phyloP scores from a whole-genome alignment of 2,797 vertebrate species.

The Erpetoichthys calabaricus region DNA sequence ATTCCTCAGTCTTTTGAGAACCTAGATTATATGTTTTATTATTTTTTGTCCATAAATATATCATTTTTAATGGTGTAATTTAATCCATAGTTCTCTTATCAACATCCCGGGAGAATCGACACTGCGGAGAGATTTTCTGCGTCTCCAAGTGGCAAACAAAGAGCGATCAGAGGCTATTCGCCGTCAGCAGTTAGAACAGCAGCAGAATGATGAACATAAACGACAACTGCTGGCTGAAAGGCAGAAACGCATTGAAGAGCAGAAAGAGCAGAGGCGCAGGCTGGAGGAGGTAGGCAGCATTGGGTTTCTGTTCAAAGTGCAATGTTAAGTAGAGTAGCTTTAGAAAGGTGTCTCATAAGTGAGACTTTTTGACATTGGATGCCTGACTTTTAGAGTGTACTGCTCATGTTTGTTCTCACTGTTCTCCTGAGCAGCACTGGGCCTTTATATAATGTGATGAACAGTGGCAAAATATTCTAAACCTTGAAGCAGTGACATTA shows the following conservation, averaged over 20 bases:
- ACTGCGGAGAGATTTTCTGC: constrained; percentile 82
- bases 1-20: no score
- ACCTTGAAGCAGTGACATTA: no score
- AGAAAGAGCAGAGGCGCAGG: constrained; percentile 86
- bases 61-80: no score
- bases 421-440: no score
- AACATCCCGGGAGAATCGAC: constrained; percentile 94
- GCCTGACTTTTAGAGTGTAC: neutral
- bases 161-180: constrained; percentile 87
- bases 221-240: constrained; percentile 85
- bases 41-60: no score
- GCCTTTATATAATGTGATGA: constrained; percentile 1
- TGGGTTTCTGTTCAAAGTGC: neutral
- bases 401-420: neutral
- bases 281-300: constrained; percentile 73
- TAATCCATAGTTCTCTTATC: constrained; percentile 71
- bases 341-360: constrained; percentile 1
- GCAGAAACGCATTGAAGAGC: constrained; percentile 95
- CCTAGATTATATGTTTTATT: no score
- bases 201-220: constrained; percentile 97
- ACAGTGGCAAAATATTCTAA: neutral
- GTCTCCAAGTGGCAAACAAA: constrained; percentile 93
- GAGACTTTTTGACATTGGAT: neutral
- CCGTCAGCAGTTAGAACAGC: constrained; percentile 89
- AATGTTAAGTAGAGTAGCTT: neutral